These are phyloP conservation scores for Xanthostigma xanthostigma DNA, from an alignment of 2,888 invertebrate genomes.

Conservation along the genomic window DNA sequence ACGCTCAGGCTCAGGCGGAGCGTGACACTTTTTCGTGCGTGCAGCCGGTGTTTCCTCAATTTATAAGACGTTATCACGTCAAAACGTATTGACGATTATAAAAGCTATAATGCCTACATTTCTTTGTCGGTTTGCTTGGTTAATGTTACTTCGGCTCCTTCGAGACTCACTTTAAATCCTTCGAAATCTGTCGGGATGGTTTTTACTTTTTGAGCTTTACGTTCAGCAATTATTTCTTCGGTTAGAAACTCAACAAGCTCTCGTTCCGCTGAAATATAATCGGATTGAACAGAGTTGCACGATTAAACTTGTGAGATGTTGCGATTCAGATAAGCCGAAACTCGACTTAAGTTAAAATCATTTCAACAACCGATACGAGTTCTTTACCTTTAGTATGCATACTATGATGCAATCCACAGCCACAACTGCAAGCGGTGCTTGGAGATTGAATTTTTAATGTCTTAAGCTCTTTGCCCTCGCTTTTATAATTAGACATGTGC, in stretches of 20 bases:
- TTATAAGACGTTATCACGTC: too few species aligned
- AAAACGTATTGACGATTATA: neutral
- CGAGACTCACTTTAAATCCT: constrained; percentile 63
- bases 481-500: constrained; percentile 46
- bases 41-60: too few species aligned
- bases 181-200: constrained; percentile 60
- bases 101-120: constrained; percentile 29
- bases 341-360: neutral
- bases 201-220: constrained; percentile 64
- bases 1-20: too few species aligned
- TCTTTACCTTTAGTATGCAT: constrained; percentile 55
- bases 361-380: neutral
- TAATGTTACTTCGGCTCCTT: constrained; percentile 75
- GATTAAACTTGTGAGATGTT: neutral
- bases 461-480: constrained; percentile 17
- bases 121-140: constrained; percentile 56
- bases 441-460: constrained; percentile 33
- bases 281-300: neutral
- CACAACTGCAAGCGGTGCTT: constrained; percentile 50
- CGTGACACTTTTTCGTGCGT: too few species aligned
- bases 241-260: constrained; percentile 82
- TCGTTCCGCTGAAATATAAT: constrained; percentile 48
- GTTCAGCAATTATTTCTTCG: constrained; percentile 87
- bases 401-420: constrained; percentile 40
- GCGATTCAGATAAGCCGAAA: constrained; percentile 8